Base-by-base conservation (phyloP, 2,797 vertebrate species). In the Lepilemur septentrionalis region DNA sequence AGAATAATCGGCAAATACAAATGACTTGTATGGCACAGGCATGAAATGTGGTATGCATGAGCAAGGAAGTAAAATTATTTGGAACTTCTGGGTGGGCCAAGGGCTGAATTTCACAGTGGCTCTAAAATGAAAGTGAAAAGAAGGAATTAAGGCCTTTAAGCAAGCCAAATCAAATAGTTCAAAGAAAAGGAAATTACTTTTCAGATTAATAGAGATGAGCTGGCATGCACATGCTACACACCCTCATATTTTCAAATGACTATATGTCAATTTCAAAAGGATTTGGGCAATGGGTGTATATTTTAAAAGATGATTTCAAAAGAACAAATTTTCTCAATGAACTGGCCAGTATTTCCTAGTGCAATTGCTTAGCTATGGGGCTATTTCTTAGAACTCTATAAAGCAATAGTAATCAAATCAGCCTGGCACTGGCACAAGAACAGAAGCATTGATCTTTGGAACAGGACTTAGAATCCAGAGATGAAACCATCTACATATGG, bases 101-200 rank as follows among this genome's bases (percentile, higher is more conserved):
- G 95, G 91, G 65, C 82, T 89, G 57, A 96, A 80, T 80, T 95
- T 97, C 86, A 94, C 18, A 65, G 61, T 3, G 18, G 73, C 79
- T 90, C 59, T 86, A 89, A 95, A 97, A 75, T 93, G 85, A 97
- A 97, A 70, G 72, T 25, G 43, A 85, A 96, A 96, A 93, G 79
- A 93, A 96, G 75, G 32, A 97, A 95, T 35, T 67, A 92, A 89
- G 59, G 82, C 92, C 80, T 86, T 94, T 92, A 91, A 97, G 69
- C 63, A 63, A 97, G 92, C 14, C 92, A 93, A 91, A 97, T 63
- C 76, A 86, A 96, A 96, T 94, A 92, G 70, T 94, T 97, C 73
- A 96, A 85, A 95, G 91, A 48, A 87, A 95, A 97, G 95, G 93
- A 94, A 94, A 97, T 91, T 93, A 91, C 82, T 94, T 95, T 96